Percentiles rank a stretch among this genome's conserved stretches.
Conservation (phyloP, 2,888 invertebrate species). For the Heliconius cydno region DNA sequence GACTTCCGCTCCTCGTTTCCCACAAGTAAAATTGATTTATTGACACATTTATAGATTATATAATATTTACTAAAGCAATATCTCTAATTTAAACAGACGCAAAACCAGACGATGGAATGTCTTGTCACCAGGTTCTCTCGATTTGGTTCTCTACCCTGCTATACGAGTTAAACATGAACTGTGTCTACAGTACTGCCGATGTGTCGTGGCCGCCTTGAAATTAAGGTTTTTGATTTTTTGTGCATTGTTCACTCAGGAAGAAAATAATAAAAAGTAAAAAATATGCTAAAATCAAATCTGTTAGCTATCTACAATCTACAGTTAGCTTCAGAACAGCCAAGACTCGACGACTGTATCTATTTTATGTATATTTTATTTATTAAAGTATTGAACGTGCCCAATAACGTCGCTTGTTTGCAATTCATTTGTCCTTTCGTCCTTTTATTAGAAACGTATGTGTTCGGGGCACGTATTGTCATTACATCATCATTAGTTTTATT, state of each 20-base stretch:
- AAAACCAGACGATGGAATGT: too few relatives aligned
- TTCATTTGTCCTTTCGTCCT: constrained; percentile 28
- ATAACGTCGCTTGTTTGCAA: constrained; percentile 19
- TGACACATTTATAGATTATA: too few relatives aligned
- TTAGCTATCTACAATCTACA: not conserved
- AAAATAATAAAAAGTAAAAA: not conserved
- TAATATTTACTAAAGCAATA: too few relatives aligned
- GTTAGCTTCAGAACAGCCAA: not conserved
- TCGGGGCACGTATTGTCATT: not conserved
- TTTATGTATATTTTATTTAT: not conserved
- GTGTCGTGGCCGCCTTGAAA: too few relatives aligned
- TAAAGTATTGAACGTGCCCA: not conserved
- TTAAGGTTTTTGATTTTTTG: too few relatives aligned
- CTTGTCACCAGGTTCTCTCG: too few relatives aligned
- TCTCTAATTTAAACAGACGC: too few relatives aligned
- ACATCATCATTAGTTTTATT: constrained; percentile 17
- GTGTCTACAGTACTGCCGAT: too few relatives aligned
- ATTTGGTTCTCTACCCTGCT: too few relatives aligned
- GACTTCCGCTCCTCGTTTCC: not conserved
- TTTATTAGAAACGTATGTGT: constrained; percentile 20
- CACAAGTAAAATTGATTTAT: too few relatives aligned
- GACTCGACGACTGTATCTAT: too few relatives aligned
- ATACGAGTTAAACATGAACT: too few relatives aligned
- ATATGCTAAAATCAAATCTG: not conserved
- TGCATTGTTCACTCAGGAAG: not conserved